phyloP scores from a whole-genome alignment of 2,888 invertebrate genomes.

The Thelaira solivaga region DNA sequence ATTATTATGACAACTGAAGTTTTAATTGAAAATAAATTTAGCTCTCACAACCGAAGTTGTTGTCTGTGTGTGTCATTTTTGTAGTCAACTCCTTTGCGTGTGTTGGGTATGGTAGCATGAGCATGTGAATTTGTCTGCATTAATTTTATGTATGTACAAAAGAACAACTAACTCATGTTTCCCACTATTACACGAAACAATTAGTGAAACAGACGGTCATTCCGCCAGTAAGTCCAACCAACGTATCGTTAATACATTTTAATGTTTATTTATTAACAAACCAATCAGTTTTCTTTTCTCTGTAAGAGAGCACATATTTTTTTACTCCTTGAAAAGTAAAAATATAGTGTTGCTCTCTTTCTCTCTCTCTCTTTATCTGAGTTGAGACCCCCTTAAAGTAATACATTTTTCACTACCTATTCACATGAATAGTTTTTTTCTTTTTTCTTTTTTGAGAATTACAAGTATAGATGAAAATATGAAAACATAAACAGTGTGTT shows the following conservation, averaged over 20 bases:
- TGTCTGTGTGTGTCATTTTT: slow-evolving; percentile 1
- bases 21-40: too few relatives aligned
- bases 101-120: not conserved
- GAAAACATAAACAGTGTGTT: slow-evolving; percentile 57
- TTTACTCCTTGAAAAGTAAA: not conserved
- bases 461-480: slow-evolving; percentile 37
- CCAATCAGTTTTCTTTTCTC: slow-evolving; percentile 19
- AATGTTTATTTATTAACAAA: slow-evolving; percentile 3
- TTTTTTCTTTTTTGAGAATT: slow-evolving; percentile 18
- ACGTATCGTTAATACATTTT: not conserved
- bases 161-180: slow-evolving; percentile 44
- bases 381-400: slow-evolving; percentile 72
- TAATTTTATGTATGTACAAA: slow-evolving; percentile 7
- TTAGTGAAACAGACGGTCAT: slow-evolving; percentile 26
- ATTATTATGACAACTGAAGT: too few relatives aligned
- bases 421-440: slow-evolving; percentile 54
- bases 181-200: slow-evolving; percentile 27
- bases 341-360: not conserved
- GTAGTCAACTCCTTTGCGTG: not conserved
- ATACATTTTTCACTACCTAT: slow-evolving; percentile 59
- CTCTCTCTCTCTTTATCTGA: not conserved
- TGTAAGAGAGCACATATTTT: not conserved
- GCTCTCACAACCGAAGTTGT: too few relatives aligned
- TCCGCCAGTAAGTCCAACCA: not conserved
- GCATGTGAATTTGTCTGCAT: not conserved